phyloP scores from a whole-genome alignment of 2,888 invertebrate species.

The Neoitamus cyanurus region DNA sequence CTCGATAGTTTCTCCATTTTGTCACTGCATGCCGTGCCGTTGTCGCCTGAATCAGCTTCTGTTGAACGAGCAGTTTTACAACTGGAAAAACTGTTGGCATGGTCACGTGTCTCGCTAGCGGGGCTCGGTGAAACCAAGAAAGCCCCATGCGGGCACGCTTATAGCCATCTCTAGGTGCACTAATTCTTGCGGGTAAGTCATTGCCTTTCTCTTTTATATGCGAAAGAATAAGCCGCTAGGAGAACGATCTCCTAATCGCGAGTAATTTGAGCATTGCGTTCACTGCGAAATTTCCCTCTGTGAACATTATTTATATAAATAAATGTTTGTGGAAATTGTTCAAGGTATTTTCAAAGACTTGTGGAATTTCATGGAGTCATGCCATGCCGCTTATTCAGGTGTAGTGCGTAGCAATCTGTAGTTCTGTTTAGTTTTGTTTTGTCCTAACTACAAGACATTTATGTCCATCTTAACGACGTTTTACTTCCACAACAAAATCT shows the following conservation, averaged over 20 bases:
- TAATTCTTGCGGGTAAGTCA: neutral
- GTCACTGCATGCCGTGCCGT: neutral
- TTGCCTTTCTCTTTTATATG: conserved; percentile 14
- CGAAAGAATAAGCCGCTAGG: neutral
- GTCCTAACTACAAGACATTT: too few relatives aligned
- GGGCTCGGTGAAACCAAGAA: neutral
- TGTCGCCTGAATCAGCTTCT: neutral
- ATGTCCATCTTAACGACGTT: too few relatives aligned
- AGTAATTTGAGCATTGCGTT: neutral
- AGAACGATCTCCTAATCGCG: neutral
- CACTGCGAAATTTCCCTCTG: neutral
- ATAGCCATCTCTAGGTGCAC: neutral
- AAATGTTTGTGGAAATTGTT: neutral
- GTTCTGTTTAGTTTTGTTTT: neutral
- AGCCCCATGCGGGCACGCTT: neutral
- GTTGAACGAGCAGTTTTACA: neutral
- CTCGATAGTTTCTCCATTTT: neutral
- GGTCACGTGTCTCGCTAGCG: neutral
- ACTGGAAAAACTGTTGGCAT: neutral
- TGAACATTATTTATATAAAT: neutral
- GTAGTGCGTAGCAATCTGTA: neutral
- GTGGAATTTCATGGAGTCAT: neutral
- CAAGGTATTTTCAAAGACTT: neutral
- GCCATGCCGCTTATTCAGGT: neutral
- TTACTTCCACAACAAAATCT: too few relatives aligned